These are phyloP conservation scores for Chauna torquata DNA, from an alignment of 2,113 vertebrate genomes.

Conservation along the genomic window DNA sequence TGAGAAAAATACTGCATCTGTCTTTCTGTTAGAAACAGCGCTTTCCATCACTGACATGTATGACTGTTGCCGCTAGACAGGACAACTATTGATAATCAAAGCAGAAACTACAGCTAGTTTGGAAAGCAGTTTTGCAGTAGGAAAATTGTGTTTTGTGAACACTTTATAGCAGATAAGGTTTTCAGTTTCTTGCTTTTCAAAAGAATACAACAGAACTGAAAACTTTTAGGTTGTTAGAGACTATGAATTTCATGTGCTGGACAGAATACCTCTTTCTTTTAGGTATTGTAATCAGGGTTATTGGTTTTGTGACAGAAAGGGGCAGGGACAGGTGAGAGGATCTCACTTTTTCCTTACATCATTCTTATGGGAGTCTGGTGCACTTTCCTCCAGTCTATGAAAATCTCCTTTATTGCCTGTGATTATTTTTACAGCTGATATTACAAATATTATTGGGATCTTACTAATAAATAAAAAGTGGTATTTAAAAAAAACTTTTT, in stretches of 20 bases:
- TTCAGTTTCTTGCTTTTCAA: neutral
- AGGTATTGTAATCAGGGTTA: neutral
- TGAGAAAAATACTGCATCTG: neutral
- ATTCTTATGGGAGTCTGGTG: neutral
- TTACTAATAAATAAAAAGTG: neutral
- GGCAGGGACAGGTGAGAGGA: neutral
- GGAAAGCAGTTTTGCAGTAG: neutral
- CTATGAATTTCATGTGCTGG: neutral
- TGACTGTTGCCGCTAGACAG: neutral
- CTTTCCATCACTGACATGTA: neutral
- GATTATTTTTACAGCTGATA: neutral
- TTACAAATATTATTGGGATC: neutral
- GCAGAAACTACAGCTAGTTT: neutral
- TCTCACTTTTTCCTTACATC: neutral
- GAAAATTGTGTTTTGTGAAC: neutral
- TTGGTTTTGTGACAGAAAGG: neutral
- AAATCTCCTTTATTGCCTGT: neutral
- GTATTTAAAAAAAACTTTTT: no score
- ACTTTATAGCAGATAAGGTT: neutral
- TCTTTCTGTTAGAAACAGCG: neutral
- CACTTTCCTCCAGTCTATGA: neutral
- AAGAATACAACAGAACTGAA: neutral
- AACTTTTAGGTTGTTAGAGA: neutral
- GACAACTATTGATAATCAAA: neutral
- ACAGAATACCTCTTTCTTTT: neutral